Percentiles rank a stretch among this genome's conserved stretches.
Conservation (phyloP, 2,888 invertebrate species). For the Brachylomia viminalis region DNA sequence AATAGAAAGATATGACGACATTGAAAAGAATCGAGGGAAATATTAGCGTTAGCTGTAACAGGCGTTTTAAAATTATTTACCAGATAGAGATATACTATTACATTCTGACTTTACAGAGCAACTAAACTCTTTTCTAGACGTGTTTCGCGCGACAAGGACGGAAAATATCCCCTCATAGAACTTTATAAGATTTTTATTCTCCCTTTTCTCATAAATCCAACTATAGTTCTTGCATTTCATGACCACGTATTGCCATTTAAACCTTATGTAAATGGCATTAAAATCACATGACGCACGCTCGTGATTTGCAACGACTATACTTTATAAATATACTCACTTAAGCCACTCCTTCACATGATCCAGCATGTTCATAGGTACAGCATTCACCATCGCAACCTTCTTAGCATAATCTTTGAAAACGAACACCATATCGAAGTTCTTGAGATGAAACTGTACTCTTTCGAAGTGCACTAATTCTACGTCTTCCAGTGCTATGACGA, state of each 20-base stretch:
- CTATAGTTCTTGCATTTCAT: not conserved
- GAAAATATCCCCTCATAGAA: not conserved
- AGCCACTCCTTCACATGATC: conserved; percentile 99
- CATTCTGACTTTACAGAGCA: not conserved
- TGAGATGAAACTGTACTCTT: conserved; percentile 99
- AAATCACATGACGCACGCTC: not conserved
- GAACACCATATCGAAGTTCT: conserved; percentile 99
- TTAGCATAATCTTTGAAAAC: conserved; percentile 99
- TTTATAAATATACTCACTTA: conserved; percentile 92
- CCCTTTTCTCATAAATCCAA: not conserved
- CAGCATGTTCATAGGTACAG: conserved; percentile 99
- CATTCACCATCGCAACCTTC: conserved; percentile 99
- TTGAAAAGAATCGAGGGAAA: not conserved
- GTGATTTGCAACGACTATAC: not conserved
- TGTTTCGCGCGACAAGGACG: not conserved
- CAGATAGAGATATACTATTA: not conserved
- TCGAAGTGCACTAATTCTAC: conserved; percentile 99
- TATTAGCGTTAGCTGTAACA: not conserved
- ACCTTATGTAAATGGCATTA: not conserved
- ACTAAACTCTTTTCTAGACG: not conserved
- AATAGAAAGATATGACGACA: not conserved
- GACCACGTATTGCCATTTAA: not conserved
- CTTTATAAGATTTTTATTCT: not conserved
- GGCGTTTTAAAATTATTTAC: not conserved
- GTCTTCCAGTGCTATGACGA: conserved; percentile 99